Base-by-base conservation (phyloP, 2,888 invertebrate genomes). In the Eristalis pertinax region DNA sequence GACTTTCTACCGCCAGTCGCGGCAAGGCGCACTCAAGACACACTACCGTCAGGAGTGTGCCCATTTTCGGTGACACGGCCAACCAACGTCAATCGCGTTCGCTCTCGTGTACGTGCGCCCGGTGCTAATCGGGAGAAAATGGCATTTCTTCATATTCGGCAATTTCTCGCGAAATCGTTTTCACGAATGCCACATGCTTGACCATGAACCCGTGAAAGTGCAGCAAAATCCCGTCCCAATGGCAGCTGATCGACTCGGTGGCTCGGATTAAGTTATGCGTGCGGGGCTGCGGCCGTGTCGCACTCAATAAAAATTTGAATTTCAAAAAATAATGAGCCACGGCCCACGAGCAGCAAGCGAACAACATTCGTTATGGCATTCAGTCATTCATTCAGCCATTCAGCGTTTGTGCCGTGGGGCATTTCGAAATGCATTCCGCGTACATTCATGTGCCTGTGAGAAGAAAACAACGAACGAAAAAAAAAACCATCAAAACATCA, bases 141-240 rank as follows among this genome's bases (percentile, higher is more conserved):
- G 43, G 70, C 78, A 85, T 22, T 72, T 60, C 41, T 22, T 29
- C 79, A 72, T 58, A 43, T 63, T 60, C 43, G 65, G 22, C 41
- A 19, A 11, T 60, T 35, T 26, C 41, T 64, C 22, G n/a, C 15
- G 58, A 80, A 73, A 68, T 68, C 24, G 24, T 58, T 77, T 22
- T 38, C 74, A 68, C 35, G 41, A 67, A 65, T 70, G 74, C 56
- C 82, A 41, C 60, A 80, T 38, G 64, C 82, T 73, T 87, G 84
- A 80, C 87, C 87, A 76, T 87, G 87, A 87, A 87, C 72, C 74
- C 43, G 72, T 26, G 79, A 87, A 78, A 79, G 72, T 83, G 75
- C 75, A 75, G 73, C 58, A 50, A 75, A 74, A 58, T 60, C n/a
- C 26, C 60, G 24, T 29, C 50, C 50, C 19, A 19, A 4, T 50